Percentiles rank a stretch among this genome's conserved stretches.
Conservation (phyloP, 2,113 vertebrate genomes). For the Pseudorectes ferrugineus region DNA sequence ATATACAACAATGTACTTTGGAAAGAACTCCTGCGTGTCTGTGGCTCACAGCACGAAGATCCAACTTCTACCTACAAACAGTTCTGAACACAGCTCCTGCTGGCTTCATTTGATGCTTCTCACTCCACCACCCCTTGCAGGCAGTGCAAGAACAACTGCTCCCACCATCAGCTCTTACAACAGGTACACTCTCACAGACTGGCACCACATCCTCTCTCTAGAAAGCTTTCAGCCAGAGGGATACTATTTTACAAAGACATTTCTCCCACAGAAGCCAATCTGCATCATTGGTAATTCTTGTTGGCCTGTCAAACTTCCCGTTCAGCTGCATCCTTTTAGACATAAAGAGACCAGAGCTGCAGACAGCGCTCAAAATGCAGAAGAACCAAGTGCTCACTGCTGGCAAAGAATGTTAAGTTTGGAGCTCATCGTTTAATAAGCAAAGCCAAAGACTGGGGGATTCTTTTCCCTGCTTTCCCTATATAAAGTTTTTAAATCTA, state of each 20-base stretch:
- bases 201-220: neutral
- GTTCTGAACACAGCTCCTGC: neutral
- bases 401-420: neutral
- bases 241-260: neutral
- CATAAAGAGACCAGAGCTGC: neutral
- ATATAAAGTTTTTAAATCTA: neutral
- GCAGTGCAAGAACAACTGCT: neutral
- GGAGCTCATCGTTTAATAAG: neutral
- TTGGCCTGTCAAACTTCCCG: neutral
- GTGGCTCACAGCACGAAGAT: neutral
- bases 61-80: neutral
- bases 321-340: neutral
- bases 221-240: neutral
- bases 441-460: neutral
- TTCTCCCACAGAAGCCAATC: neutral
- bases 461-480: rapidly evolving
- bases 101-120: neutral
- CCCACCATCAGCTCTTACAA: neutral
- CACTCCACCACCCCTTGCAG: neutral
- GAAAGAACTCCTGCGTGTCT: neutral
- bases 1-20: neutral
- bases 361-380: neutral
- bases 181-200: neutral
- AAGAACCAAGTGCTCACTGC: neutral
- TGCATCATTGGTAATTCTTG: neutral